Evolutionary conservation across 2,888 invertebrate genomes (phyloP), one percentile per base, ranked within the genome.

Genomic region (Biston betularia): DNA sequence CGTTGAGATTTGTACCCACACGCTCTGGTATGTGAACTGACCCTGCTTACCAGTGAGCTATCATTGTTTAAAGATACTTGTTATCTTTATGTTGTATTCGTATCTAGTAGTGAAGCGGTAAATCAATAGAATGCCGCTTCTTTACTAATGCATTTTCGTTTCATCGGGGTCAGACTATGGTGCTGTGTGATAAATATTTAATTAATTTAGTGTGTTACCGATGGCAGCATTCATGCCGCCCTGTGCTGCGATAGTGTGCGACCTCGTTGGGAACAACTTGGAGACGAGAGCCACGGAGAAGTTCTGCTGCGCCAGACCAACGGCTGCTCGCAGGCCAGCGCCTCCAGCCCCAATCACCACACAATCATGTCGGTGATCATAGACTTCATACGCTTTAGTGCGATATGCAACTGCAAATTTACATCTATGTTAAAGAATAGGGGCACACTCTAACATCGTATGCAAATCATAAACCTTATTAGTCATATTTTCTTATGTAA

Each of bases 171-270:
- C 1, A 24, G 24, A 24, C 24, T 24, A 24, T 24, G 24, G 24
- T 24, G 3, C 24, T 24, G 24, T 3, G 24, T 48, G 10, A 6
- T 15, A 5, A 7, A 8, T 0, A 0, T 6, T 46, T 6, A 10
- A 24, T 11, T 15, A 15, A 24, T 46, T 9, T 6, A 14, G 7
- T 10, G 14, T 56, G 62, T 76, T 75, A 82, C 98, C 98, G 53
- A 99, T 94, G 0, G 99, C 97, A 10, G 99, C 99, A 92, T 99
- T 99, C 83, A 99, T 98, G 56, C 99, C 99, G 60, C 99, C 99
- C 87, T 99, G 99, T 0, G 99, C 99, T 15, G 99, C 99, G 9
- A 99, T 98, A 1, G 99, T 99, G 87, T 99, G 99, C 0, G 99
- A 99, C 68, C 99, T 94, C 2, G 99, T 99, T 0, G 99, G 99